Base-by-base conservation (phyloP, 2,797 vertebrate species). In the Vespertilio murinus region DNA sequence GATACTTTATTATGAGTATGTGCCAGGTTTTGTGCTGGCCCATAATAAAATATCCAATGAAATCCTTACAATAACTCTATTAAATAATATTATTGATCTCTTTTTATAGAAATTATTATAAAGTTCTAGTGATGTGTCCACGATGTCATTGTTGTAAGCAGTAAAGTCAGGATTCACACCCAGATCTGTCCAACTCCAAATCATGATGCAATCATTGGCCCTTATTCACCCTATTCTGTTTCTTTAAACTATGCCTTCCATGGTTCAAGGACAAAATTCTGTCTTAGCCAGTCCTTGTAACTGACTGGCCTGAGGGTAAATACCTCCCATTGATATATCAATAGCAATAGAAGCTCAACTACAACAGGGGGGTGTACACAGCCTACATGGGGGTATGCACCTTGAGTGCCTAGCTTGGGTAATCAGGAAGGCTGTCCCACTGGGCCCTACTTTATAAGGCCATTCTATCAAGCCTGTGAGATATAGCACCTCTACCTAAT, bases 61-160 rank as follows among this genome's bases (percentile, higher is more conserved):
- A 80, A 88, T 88, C 59, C 61, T 81, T 35, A 81, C 1, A 47
- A 47, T 75, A 61, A 47, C 20, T 78, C 69, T 30, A 59, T 47
- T 59, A 70, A 52, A 40, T 74, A 79, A 49, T 74, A 56, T 45
- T 45, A 59, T 45, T 83, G 45, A 87, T 18, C 6, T 22, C n/a
- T n/a, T 80, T 74, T 73, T 67, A 77, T 67, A 77, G 18, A 73
- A 90, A 90, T 59, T n/a, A 33, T 92, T 85, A 33, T 30, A 75
- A 87, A 87, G 45, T 73, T 87, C 38, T 73, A 86, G 20, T 17
- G 35, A 47, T 38, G 47, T 77, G 6, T 83, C 33, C 64, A 77
- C 77, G n/a, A n/a, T 92, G n/a, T 88, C 67, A 74, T 75, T 89
- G 65, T 3, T 45, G 33, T 38, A 87, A 88, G 10, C 54, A 17